phyloP scores from a whole-genome alignment of 1,140 invertebrate genomes.

The Helicoverpa zea region DNA sequence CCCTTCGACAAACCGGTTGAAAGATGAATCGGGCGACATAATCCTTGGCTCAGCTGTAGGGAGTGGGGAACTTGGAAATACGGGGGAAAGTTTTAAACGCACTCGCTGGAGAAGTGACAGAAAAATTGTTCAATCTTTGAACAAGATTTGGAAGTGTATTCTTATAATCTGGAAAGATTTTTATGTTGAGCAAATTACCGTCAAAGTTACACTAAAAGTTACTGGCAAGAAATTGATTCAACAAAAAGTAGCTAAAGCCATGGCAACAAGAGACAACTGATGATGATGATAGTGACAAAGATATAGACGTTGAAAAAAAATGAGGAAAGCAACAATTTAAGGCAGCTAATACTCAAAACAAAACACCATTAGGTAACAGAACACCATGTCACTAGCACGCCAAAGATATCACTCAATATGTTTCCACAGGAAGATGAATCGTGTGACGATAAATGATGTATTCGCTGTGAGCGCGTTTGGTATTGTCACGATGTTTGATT shows the following conservation, averaged over 20 bases:
- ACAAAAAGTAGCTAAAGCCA: too few species aligned
- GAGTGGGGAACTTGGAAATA: conserved; percentile 29
- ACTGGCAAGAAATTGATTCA: too few species aligned
- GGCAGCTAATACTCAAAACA: not conserved
- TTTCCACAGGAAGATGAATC: conserved; percentile 55
- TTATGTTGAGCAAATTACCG: not conserved
- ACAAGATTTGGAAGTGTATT: not conserved
- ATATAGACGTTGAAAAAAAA: too few species aligned
- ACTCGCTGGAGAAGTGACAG: not conserved
- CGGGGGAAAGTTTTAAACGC: conserved; percentile 12
- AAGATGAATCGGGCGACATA: conserved; percentile 66
- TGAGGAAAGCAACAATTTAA: too few species aligned
- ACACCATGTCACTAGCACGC: not conserved
- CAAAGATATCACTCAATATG: conserved; percentile 39
- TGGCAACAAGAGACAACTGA: not conserved
- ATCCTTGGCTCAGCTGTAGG: conserved; percentile 52
- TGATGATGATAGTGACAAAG: not conserved
- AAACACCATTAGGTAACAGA: not conserved
- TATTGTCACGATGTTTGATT: conserved; percentile 57
- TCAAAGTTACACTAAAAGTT: too few species aligned
- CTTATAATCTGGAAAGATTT: not conserved
- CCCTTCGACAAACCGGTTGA: conserved; percentile 56
- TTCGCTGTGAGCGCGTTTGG: conserved; percentile 52
- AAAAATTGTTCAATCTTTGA: not conserved
- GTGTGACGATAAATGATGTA: conserved; percentile 60